Evolutionary conservation across 2,113 vertebrate genomes (phyloP).

Genomic region (Cichladusa arquata): DNA sequence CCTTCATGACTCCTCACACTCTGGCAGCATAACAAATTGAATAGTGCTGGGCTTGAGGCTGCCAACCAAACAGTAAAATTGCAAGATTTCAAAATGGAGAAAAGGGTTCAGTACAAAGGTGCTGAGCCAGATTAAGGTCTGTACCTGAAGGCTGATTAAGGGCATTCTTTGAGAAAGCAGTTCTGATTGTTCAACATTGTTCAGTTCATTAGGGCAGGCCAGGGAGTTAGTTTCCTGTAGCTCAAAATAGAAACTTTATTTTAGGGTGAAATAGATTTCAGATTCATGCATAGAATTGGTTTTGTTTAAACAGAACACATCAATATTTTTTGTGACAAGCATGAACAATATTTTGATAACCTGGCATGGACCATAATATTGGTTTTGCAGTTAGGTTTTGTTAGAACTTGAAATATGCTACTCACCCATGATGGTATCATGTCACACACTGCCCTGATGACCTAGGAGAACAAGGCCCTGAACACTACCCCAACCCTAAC

Average conservation of each 20-base stretch:
- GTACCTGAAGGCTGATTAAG: background rate
- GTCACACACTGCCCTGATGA: background rate
- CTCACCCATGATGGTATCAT: background rate
- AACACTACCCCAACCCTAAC: background rate
- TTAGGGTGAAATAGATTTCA: background rate
- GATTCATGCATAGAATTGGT: background rate
- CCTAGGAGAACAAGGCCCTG: background rate
- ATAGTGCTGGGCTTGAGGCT: background rate
- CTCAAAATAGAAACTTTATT: background rate
- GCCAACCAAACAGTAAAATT: background rate
- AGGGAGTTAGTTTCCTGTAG: background rate
- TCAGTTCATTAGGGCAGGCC: background rate
- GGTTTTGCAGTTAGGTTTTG: background rate
- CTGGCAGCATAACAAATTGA: background rate
- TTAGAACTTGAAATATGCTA: background rate
- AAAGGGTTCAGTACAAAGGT: background rate
- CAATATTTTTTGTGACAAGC: background rate
- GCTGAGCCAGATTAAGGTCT: background rate
- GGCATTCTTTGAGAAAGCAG: background rate
- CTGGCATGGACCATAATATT: background rate
- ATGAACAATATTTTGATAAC: background rate
- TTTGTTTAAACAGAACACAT: background rate
- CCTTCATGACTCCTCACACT: background rate
- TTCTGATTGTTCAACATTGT: background rate
- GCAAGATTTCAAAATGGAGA: background rate